These are phyloP conservation scores for Drosophila engyochracea DNA, from an alignment of 2,888 invertebrate genomes.

Conservation along the genomic window DNA sequence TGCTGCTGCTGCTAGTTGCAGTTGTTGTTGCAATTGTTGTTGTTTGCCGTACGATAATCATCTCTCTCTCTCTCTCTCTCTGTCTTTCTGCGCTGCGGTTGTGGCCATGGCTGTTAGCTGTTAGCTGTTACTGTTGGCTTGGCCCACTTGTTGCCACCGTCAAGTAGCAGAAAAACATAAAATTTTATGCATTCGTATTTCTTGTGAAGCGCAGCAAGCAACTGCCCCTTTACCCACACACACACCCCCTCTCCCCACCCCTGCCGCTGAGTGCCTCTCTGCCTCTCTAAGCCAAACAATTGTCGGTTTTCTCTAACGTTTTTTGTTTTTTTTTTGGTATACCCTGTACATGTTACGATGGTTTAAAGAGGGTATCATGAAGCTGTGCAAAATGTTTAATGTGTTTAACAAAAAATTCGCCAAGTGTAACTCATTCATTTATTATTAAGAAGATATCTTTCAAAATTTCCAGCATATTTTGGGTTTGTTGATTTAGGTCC, in stretches of 20 bases:
- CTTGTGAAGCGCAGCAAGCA: constrained; percentile 75
- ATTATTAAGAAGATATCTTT: background rate
- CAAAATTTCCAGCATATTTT: no score
- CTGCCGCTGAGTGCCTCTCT: constrained; percentile 13
- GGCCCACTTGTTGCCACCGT: constrained; percentile 80
- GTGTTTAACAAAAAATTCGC: background rate
- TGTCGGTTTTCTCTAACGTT: constrained; percentile 80
- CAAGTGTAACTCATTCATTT: background rate
- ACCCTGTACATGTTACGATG: background rate
- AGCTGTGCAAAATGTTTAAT: background rate
- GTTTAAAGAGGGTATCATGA: background rate
- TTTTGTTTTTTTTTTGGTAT: constrained; percentile 20
- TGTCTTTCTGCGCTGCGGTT: constrained; percentile 59
- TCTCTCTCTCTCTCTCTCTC: constrained; percentile 31
- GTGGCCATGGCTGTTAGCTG: constrained; percentile 71
- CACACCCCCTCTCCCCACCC: constrained; percentile 2
- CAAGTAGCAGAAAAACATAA: constrained; percentile 81
- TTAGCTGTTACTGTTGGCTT: constrained; percentile 55
- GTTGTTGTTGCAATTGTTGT: constrained; percentile 36
- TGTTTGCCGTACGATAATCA: constrained; percentile 69
- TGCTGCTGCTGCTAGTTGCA: constrained; percentile 26
- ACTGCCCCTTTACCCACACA: constrained; percentile 16
- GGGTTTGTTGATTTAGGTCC: no score
- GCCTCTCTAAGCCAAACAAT: constrained; percentile 67
- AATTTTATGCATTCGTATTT: constrained; percentile 82